phyloP scores from a whole-genome alignment of 2,113 vertebrate species.

The Lynx canadensis region DNA sequence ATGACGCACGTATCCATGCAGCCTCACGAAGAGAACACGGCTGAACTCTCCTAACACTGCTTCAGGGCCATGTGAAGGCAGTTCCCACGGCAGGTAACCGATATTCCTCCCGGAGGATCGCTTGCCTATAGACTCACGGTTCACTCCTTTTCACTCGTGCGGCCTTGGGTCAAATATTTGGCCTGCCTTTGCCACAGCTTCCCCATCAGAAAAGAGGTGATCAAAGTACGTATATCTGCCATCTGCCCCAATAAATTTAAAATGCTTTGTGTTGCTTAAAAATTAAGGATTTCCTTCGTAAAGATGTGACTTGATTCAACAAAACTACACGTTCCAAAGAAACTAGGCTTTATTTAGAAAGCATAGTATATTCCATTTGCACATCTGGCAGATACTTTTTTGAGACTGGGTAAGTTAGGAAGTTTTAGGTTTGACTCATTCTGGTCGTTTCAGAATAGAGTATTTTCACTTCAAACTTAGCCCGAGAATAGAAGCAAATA shows the following conservation, averaged over 20 bases:
- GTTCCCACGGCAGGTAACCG: accelerated
- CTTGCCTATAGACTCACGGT: not conserved
- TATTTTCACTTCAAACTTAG: not conserved
- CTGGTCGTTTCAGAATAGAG: not conserved
- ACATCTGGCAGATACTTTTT: not conserved
- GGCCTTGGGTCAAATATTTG: not conserved
- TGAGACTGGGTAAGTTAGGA: not conserved
- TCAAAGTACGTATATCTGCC: not conserved
- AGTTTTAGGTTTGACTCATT: not conserved
- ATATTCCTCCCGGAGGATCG: accelerated
- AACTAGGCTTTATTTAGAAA: not conserved
- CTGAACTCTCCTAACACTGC: not conserved
- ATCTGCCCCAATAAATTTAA: not conserved
- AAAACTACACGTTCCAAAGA: not conserved
- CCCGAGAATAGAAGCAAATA: not conserved
- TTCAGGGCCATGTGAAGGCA: not conserved
- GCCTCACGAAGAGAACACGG: not conserved
- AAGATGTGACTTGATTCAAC: not conserved
- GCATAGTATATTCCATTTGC: not conserved
- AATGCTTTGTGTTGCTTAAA: not conserved
- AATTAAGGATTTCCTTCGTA: not conserved
- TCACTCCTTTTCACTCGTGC: too few species aligned
- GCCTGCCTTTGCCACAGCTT: too few species aligned
- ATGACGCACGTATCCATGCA: accelerated
- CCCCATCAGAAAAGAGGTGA: not conserved